phyloP scores from a whole-genome alignment of 35 echinoderm and acorn worm genomes.

The Lytechinus variegatus region DNA sequence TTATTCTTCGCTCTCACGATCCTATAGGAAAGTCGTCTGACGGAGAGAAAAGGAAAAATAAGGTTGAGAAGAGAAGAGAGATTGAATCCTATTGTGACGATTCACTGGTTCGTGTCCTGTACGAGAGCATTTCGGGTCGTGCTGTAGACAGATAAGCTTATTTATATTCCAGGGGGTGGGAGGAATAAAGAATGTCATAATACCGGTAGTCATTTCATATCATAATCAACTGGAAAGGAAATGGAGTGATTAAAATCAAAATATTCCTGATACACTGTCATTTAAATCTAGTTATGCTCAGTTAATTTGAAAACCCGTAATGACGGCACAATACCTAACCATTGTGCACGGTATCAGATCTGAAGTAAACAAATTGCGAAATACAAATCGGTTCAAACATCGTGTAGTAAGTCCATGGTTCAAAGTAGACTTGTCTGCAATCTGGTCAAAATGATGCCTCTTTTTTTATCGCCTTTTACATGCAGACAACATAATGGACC shows the following conservation, averaged over 20 bases:
- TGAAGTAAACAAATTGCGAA: not conserved
- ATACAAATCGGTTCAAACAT: not conserved
- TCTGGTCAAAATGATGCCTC: too few relatives aligned
- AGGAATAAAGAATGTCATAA: not conserved
- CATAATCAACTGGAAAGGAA: not conserved
- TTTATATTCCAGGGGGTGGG: not conserved
- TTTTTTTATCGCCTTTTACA: too few relatives aligned
- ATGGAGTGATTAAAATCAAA: not conserved
- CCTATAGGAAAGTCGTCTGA: not conserved
- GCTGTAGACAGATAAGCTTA: not conserved
- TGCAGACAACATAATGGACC: too few relatives aligned
- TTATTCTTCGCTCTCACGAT: constrained; percentile 14
- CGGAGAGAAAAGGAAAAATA: not conserved
- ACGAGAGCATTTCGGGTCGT: not conserved
- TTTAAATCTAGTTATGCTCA: not conserved
- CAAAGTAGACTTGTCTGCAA: too few relatives aligned
- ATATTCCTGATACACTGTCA: not conserved
- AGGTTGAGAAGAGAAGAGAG: not conserved
- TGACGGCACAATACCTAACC: not conserved
- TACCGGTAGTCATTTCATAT: not conserved
- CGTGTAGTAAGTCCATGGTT: too few relatives aligned
- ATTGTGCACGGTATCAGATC: not conserved
- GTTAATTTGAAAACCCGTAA: not conserved
- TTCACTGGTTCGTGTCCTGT: not conserved
- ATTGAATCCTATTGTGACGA: not conserved